Evolutionary conservation across 1,140 invertebrate species (phyloP), one percentile per base, ranked within the genome.

Genomic region (Diachasma alloeum): DNA sequence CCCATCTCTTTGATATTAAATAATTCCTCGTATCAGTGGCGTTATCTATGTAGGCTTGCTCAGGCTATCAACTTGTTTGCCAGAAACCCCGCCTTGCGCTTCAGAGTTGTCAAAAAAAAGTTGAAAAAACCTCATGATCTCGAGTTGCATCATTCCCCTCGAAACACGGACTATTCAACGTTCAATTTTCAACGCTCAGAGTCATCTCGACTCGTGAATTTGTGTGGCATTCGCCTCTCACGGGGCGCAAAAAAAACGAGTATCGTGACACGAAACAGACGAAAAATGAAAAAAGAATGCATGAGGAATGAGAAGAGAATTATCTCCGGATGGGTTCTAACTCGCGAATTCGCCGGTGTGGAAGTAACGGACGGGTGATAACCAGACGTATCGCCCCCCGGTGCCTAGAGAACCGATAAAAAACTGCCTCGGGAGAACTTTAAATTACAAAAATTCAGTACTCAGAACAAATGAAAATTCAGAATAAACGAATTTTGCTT

Each of bases 11-110:
- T 31, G 39, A 81, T 80, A 81, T 84, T 83, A 82, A 84, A 83
- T 83, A 83, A 83, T 75, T 74, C 67, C 79, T 44, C 76, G 67
- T 63, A 70, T 75, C 84, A 85, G 83, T 80, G 78, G 44, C 72
- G 82, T 84, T 85, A 85, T 85, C 84, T 84, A 81, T 83, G 82
- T 79, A 79, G 82, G 79, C 82, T 84, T 83, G 78, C 79, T 81
- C 80, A 75, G 78, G 80, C 83, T 84, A 85, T 85, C 83, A 72
- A 70, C 74, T 83, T 81, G 82, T 82, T 82, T 78, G 80, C 71
- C 77, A 79, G 10, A 72, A 80, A 63, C 19, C 72, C 77, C 63
- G 53, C 44, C 36, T 78, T 70, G 74, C 69, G 48, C 76, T 69
- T 73, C 80, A 56, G 59, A 73, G 39, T 74, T 74, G 26, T 68